Conservation (phyloP, 2,113 vertebrate genomes). For the Trinectes maculatus region DNA sequence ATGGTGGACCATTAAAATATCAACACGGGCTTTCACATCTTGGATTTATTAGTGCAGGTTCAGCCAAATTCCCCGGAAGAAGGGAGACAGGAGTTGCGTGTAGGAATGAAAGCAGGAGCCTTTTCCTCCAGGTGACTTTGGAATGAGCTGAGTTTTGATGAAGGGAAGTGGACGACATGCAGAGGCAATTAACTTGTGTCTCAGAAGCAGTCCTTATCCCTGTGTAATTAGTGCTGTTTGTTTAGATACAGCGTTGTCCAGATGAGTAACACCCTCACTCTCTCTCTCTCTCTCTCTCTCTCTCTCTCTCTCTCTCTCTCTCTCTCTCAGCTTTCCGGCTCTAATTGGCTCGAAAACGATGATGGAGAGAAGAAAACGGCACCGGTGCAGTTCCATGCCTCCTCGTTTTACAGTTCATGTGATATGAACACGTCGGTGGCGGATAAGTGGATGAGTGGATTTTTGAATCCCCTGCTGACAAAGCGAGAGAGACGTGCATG, state of each 20-base stretch:
- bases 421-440: slow-evolving; percentile 37
- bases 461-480: slow-evolving; percentile 48
- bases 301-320: too few relatives aligned
- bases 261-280: slow-evolving; percentile 68
- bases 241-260: slow-evolving; percentile 73
- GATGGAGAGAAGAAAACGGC: slow-evolving; percentile 20
- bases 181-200: slow-evolving; percentile 82
- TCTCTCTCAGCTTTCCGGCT: too few relatives aligned
- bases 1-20: slow-evolving; percentile 20
- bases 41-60: slow-evolving; percentile 1
- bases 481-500: slow-evolving; percentile 34
- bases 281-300: slow-evolving; percentile 36
- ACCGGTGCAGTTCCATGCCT: slow-evolving; percentile 13
- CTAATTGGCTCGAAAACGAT: slow-evolving; percentile 23
- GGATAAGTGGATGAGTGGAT: slow-evolving; percentile 31
- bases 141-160: slow-evolving; percentile 53
- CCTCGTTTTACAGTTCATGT: slow-evolving; percentile 34
- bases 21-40: not conserved
- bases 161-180: slow-evolving; percentile 60
- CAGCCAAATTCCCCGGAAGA: slow-evolving; percentile 6
- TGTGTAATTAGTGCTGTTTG: slow-evolving; percentile 83
- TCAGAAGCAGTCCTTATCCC: slow-evolving; percentile 81
- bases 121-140: slow-evolving; percentile 56
- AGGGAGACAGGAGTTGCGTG: too few relatives aligned
- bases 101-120: slow-evolving; percentile 20